Base-by-base conservation (phyloP, 2,113 vertebrate species). In the Takifugu bimaculatus region DNA sequence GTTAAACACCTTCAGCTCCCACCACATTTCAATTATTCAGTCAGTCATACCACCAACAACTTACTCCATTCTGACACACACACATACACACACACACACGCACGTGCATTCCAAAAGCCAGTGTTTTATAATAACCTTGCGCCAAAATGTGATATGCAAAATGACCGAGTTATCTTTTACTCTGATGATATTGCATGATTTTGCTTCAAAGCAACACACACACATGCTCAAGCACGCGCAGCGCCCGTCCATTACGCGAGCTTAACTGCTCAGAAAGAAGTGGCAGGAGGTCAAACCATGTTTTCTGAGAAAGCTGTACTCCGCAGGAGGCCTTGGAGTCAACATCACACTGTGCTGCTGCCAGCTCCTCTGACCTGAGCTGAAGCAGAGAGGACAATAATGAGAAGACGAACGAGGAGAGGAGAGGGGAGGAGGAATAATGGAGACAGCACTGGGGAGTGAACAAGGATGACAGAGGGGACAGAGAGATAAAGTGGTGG, bases 1-100 rank as follows among this genome's bases (percentile, higher is more conserved):
- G 83, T 88, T 89, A 89, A 89, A 90, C 75, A 85, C 82, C 83
- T 78, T 82, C 52, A 81, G 74, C 68, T 66, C 66, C 69, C 70
- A 69, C 60, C 66, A 78, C 63, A 68, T 56, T 87, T 89, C 70
- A 88, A 88, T 88, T 87, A 90, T 90, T 88, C 74, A 88, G 80
- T 87, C 74, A 88, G 80, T 78, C 78, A 72, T 54, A 72, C 81
- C 60, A 78, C 56, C 62, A 60, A 59, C 79, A 75, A 60, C 64
- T 57, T 55, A 26, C 42, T 67, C n/a, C 43, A 66, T 54, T 74
- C 50, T 62, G 77, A 80, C 64, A 82, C 26, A 61, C 26, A 51
- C 20, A 39, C 26, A 62, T 43, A 65, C 15, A 49, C 60, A 61
- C 44, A 54, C 32, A 70, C 57, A 74, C 52, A 65, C 77, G 79